These are phyloP conservation scores for Hypomesus transpacificus DNA, from an alignment of 2,113 vertebrate genomes.

Conservation along the genomic window DNA sequence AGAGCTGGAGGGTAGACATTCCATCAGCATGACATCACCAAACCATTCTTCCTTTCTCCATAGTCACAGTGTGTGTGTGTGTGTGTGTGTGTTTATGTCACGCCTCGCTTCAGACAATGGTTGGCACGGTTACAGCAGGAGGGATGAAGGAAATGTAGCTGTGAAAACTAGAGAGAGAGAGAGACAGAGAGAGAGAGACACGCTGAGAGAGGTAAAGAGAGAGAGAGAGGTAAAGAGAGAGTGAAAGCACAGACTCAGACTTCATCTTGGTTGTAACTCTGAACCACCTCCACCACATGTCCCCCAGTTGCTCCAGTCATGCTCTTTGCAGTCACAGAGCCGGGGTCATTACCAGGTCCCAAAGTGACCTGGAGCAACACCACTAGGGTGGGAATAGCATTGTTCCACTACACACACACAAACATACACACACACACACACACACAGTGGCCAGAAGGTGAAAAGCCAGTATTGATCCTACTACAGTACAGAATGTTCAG, in stretches of 20 bases:
- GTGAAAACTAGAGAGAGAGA: constrained; percentile 13
- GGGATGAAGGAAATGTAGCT: constrained; percentile 23
- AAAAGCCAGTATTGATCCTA: background rate
- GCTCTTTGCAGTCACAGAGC: no score
- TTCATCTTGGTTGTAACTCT: no score
- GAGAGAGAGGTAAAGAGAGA: no score
- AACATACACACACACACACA: background rate
- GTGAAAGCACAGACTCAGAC: no score
- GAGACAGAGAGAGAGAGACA: no score
- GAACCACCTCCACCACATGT: no score
- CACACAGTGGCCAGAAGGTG: background rate
- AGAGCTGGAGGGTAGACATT: constrained; percentile 44
- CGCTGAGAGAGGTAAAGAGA: no score
- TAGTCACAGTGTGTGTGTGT: constrained; percentile 14
- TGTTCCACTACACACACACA: constrained; percentile 28
- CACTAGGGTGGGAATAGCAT: constrained; percentile 16
- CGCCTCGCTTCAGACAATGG: constrained; percentile 44
- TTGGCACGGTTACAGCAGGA: constrained; percentile 35
- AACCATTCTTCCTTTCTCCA: constrained; percentile 26
- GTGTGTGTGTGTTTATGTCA: constrained; percentile 9
- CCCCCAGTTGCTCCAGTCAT: no score
- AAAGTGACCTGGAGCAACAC: background rate
- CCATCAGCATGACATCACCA: constrained; percentile 54
- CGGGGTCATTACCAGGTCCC: background rate
- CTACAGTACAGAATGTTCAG: background rate